Evolutionary conservation across 1,140 invertebrate species (phyloP).

Genomic region (Heliconius himera): DNA sequence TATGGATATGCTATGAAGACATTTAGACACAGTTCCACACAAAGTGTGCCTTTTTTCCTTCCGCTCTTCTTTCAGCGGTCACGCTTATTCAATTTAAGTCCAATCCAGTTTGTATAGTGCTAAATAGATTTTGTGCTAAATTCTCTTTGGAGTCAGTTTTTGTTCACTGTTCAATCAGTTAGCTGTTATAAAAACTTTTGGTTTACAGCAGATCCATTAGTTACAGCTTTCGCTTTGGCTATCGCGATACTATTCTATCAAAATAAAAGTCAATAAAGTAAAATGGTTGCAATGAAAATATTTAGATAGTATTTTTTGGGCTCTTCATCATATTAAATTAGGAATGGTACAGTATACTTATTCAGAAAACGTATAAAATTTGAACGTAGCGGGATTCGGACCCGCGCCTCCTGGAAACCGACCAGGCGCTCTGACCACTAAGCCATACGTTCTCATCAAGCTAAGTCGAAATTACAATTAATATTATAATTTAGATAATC

Average conservation of each 20-base stretch:
- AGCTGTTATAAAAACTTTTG: neutral
- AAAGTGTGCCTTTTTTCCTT: no score
- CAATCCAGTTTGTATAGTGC: neutral
- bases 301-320: neutral
- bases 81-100: neutral
- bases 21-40: no score
- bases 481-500: no score
- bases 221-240: neutral
- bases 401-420: no score
- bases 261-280: neutral
- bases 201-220: neutral
- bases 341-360: no score
- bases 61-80: neutral
- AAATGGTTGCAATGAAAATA: neutral
- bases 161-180: conserved; percentile 3
- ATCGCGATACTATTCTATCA: neutral
- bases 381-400: no score
- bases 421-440: no score
- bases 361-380: no score
- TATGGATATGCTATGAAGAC: no score
- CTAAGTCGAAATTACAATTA: no score
- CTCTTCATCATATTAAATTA: no score
- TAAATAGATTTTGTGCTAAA: conserved; percentile 12
- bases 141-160: neutral
- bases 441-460: no score